These are phyloP conservation scores for Chiloscyllium plagiosum DNA, from an alignment of 2,113 vertebrate genomes.

Conservation along the genomic window DNA sequence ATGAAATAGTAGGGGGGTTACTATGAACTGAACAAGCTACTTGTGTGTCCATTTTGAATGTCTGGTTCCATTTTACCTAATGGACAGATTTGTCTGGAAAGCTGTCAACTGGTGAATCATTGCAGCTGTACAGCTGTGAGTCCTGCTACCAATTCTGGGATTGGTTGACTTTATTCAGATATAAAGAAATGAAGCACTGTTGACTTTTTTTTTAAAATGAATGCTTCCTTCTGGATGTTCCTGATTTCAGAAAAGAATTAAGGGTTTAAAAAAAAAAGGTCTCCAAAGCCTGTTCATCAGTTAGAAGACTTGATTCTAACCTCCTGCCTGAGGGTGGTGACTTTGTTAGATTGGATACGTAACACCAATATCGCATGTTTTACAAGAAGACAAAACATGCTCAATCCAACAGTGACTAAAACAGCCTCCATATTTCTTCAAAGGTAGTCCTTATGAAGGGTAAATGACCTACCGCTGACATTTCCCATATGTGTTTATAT, in stretches of 20 bases:
- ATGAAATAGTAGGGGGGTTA: not conserved
- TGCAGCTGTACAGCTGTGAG: not conserved
- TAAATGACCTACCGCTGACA: not conserved
- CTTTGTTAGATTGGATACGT: not conserved
- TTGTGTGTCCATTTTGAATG: not conserved
- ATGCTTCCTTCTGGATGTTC: not conserved
- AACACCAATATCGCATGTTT: not conserved
- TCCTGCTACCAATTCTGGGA: not conserved
- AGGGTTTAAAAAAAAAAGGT: not conserved
- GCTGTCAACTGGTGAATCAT: not conserved
- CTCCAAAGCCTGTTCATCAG: not conserved
- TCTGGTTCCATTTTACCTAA: conserved; percentile 29
- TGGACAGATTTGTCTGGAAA: not conserved
- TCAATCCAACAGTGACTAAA: not conserved
- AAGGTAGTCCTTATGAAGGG: not conserved
- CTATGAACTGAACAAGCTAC: conserved; percentile 47
- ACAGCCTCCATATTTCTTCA: not conserved
- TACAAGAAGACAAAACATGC: not conserved
- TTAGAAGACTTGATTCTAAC: not conserved
- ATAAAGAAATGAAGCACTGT: not conserved
- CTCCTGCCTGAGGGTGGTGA: not conserved
- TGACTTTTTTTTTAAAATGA: not conserved
- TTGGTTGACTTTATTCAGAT: not conserved
- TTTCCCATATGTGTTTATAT: not conserved
- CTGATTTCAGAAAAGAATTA: not conserved